These are phyloP conservation scores for Agelas oroides DNA, from an alignment of 37 sponge, comb jelly and placozoan species.

Conservation along the genomic window DNA sequence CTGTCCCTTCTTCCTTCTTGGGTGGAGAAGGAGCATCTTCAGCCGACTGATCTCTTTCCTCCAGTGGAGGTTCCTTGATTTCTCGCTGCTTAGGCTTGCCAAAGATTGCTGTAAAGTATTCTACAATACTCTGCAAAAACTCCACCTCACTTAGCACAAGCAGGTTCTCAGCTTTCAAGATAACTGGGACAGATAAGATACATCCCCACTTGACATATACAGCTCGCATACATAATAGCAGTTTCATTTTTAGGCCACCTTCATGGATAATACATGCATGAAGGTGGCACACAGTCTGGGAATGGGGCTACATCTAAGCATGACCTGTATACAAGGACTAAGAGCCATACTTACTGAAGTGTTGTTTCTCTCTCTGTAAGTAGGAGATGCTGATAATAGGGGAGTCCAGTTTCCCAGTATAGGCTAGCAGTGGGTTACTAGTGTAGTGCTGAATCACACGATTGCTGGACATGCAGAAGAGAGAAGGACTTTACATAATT, in stretches of 20 bases:
- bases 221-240: too few species aligned
- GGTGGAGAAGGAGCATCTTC: not conserved
- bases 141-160: conserved; percentile 63
- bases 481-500: not conserved
- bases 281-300: too few species aligned
- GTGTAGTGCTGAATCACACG: conserved; percentile 73
- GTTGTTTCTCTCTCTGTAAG: conserved; percentile 31
- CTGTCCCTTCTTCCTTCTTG: not conserved
- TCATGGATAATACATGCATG: too few species aligned
- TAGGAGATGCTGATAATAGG: conserved; percentile 36
- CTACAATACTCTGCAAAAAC: conserved; percentile 42
- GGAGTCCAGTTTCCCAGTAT: conserved; percentile 44
- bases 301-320: too few species aligned
- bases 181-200: conserved; percentile 26
- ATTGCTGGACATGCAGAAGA: conserved; percentile 17
- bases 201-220: not conserved
- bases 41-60: not conserved
- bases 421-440: conserved; percentile 62
- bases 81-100: not conserved
- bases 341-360: conserved; percentile 34
- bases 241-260: too few species aligned
- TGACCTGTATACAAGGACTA: not conserved
- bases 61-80: not conserved
- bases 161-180: conserved; percentile 36
- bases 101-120: conserved; percentile 44